These are phyloP conservation scores for Okapia johnstoni DNA, from an alignment of 2,113 vertebrate species.

Conservation along the genomic window DNA sequence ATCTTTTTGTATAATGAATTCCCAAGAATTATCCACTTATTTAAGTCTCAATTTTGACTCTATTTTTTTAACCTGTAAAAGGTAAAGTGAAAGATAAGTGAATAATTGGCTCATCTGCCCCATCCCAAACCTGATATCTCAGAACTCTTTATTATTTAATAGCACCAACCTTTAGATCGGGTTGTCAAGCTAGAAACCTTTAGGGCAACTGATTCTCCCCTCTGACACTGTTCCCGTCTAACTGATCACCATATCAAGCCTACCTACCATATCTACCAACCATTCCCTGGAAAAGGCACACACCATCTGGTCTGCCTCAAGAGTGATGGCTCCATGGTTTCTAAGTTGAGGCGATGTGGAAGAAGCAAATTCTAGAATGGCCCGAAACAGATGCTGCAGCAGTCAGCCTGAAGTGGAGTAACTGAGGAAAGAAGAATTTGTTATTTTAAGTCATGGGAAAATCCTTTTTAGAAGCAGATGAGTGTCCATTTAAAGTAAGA, in stretches of 20 bases:
- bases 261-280: neutral
- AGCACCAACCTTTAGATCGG: neutral
- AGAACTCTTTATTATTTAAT: neutral
- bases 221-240: neutral
- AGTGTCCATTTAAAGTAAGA: neutral
- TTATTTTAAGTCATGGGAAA: neutral
- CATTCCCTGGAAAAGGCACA: neutral
- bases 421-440: neutral
- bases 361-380: neutral
- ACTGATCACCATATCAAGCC: neutral
- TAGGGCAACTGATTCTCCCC: neutral
- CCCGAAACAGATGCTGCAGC: neutral
- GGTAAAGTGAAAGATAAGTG: neutral
- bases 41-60: neutral
- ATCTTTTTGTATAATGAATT: neutral
- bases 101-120: neutral
- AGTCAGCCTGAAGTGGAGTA: no score
- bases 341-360: accelerated
- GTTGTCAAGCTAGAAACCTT: neutral
- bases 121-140: neutral
- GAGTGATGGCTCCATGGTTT: neutral
- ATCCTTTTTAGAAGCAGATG: neutral
- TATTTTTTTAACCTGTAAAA: neutral
- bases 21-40: neutral
- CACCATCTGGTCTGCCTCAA: neutral